Evolutionary conservation across 2,113 vertebrate species (phyloP).

Genomic region (Syrmaticus mikado): DNA sequence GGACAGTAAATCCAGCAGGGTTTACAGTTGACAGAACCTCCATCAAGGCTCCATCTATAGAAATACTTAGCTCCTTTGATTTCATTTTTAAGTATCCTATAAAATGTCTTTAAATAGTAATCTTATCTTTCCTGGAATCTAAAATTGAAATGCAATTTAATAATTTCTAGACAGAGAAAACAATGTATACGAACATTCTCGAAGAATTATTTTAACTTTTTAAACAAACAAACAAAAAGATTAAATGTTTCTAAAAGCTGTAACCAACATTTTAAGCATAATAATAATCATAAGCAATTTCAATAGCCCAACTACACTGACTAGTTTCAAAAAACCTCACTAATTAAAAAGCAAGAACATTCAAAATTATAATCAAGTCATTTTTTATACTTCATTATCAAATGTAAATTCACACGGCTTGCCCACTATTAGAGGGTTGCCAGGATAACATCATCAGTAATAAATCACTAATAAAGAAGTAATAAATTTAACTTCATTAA

Average conservation of each 20-base stretch:
- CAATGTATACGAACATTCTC: background rate
- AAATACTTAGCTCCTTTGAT: slow-evolving; percentile 71
- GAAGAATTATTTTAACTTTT: background rate
- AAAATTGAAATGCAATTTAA: slow-evolving; percentile 71
- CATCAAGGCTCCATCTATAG: slow-evolving; percentile 68
- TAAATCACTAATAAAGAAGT: too few relatives aligned
- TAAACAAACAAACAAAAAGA: background rate
- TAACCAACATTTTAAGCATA: background rate
- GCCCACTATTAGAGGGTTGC: slow-evolving; percentile 22
- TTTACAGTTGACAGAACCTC: slow-evolving; percentile 68
- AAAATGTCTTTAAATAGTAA: slow-evolving; percentile 71
- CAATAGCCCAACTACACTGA: background rate
- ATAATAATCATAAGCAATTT: slow-evolving; percentile 3
- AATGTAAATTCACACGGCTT: background rate
- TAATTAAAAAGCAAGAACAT: slow-evolving; percentile 33
- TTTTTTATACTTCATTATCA: background rate
- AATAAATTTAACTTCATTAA: background rate
- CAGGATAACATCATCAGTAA: background rate
- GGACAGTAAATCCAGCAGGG: slow-evolving; percentile 64
- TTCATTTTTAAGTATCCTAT: slow-evolving; percentile 69
- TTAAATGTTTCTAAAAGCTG: background rate
- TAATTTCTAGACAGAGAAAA: slow-evolving; percentile 54
- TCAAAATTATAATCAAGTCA: background rate
- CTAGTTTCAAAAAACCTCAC: background rate
- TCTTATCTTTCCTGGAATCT: slow-evolving; percentile 70